phyloP scores from a whole-genome alignment of 1,140 invertebrate species.

The Notospermus geniculatus region DNA sequence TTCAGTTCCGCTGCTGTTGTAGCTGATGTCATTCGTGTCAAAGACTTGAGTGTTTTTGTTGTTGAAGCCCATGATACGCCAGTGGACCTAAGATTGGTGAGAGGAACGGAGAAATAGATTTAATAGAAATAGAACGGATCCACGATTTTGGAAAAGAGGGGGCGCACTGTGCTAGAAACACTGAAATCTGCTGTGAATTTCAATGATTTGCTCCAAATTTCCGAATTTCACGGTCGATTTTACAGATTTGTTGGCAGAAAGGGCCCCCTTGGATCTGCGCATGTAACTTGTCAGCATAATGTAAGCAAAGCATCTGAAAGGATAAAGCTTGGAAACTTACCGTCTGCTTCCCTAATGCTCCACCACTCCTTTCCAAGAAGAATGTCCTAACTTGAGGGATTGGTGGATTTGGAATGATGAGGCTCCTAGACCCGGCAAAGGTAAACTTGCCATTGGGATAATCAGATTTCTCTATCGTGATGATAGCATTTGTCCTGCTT shows the following conservation, averaged over 20 bases:
- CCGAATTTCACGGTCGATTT: too few relatives aligned
- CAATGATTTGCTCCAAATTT: too few relatives aligned
- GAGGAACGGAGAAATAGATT: too few relatives aligned
- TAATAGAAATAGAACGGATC: too few relatives aligned
- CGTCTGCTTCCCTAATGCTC: slow-evolving; percentile 40
- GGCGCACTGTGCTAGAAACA: too few relatives aligned
- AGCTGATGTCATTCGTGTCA: slow-evolving; percentile 42
- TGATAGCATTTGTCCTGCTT: slow-evolving; percentile 21
- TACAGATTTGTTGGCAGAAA: too few relatives aligned
- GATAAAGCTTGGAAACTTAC: slow-evolving; percentile 33
- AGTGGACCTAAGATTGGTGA: slow-evolving; percentile 41
- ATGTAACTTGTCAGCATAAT: too few relatives aligned
- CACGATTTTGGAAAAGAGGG: too few relatives aligned
- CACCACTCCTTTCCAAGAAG: slow-evolving; percentile 40
- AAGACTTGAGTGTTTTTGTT: slow-evolving; percentile 31
- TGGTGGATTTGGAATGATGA: slow-evolving; percentile 34
- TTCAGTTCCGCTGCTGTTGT: slow-evolving; percentile 26
- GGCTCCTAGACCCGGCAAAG: slow-evolving; percentile 32
- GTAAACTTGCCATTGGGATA: slow-evolving; percentile 52
- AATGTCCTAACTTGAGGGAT: slow-evolving; percentile 20
- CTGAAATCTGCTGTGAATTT: too few relatives aligned
- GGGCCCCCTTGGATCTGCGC: too few relatives aligned
- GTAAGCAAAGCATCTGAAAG: too few relatives aligned
- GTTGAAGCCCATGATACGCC: slow-evolving; percentile 51
- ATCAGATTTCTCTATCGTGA: slow-evolving; percentile 51